Percentiles rank a stretch among this genome's conserved stretches.
Conservation (phyloP, 2,888 invertebrate genomes). For the Portevinia maculata region DNA sequence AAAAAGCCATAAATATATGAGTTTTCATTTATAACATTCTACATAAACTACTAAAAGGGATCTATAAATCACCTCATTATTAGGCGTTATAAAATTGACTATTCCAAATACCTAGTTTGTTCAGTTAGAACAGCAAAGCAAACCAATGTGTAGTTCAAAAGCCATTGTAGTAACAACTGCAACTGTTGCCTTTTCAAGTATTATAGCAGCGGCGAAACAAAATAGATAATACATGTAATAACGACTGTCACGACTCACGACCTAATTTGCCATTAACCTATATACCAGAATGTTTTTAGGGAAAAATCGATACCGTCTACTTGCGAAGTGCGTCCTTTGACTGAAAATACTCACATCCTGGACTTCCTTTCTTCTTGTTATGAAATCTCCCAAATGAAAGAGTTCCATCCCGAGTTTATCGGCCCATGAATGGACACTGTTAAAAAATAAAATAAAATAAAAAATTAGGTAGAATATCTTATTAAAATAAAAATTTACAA, state of each 20-base stretch:
- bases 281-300: slow-evolving; percentile 35
- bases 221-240: slow-evolving; percentile 51
- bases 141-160: neutral
- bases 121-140: neutral
- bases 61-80: too few species aligned
- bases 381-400: slow-evolving; percentile 91
- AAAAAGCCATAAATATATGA: too few species aligned
- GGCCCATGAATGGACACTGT: slow-evolving; percentile 91
- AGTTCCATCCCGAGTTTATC: slow-evolving; percentile 91
- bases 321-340: neutral
- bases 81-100: too few species aligned
- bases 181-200: slow-evolving; percentile 62
- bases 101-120: too few species aligned
- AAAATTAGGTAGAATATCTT: neutral
- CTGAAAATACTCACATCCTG: slow-evolving; percentile 86
- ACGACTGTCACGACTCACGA: slow-evolving; percentile 50
- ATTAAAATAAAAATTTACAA: neutral
- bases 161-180: slow-evolving; percentile 23
- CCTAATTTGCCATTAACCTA: slow-evolving; percentile 63
- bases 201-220: slow-evolving; percentile 33
- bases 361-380: slow-evolving; percentile 90
- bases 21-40: too few species aligned
- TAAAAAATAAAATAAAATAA: slow-evolving; percentile 69
- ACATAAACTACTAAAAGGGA: too few species aligned
- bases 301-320: slow-evolving; percentile 80